Percentiles rank a stretch among this genome's conserved stretches.
These are phyloP conservation scores for Scortum barcoo DNA, from an alignment of 2,113 vertebrate species.

Conservation along the genomic window DNA sequence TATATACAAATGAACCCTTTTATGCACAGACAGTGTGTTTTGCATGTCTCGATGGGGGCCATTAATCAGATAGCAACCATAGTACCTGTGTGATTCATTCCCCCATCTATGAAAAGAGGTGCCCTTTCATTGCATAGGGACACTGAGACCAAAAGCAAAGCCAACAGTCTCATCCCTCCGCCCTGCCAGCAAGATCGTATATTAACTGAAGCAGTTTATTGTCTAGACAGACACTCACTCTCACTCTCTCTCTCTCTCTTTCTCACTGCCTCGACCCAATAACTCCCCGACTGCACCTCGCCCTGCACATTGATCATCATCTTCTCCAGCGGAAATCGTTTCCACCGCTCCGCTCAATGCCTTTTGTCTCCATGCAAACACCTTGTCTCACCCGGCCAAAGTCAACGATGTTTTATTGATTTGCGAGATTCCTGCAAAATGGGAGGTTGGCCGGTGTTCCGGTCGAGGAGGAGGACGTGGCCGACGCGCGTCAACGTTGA, in stretches of 20 bases:
- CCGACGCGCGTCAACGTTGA: background rate
- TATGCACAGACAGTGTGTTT: background rate
- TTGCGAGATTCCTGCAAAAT: background rate
- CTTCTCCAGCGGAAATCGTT: conserved; percentile 49
- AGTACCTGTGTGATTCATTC: conserved; percentile 56
- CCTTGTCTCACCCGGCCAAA: background rate
- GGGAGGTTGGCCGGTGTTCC: background rate
- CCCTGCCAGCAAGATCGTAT: conserved; percentile 40
- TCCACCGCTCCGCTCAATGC: conserved; percentile 9
- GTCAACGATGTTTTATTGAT: conserved; percentile 25
- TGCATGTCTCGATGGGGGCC: conserved; percentile 44
- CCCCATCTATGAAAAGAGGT: conserved; percentile 14
- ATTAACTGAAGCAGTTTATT: conserved; percentile 73
- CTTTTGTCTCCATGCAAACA: conserved; percentile 34
- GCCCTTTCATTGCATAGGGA: conserved; percentile 56
- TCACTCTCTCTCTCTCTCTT: conserved; percentile 28
- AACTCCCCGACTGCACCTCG: conserved; percentile 39
- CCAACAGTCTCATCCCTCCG: background rate
- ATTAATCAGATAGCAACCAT: conserved; percentile 65
- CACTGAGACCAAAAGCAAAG: conserved; percentile 48
- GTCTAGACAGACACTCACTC: conserved; percentile 78
- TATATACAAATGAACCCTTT: conserved; percentile 12
- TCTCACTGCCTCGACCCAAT: conserved; percentile 50
- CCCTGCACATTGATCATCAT: conserved; percentile 71
- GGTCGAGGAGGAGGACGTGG: background rate